Percentiles rank a stretch among this genome's conserved stretches.
Evolutionary conservation across 2,113 vertebrate genomes (phyloP).

Genomic region (Gorilla gorilla): DNA sequence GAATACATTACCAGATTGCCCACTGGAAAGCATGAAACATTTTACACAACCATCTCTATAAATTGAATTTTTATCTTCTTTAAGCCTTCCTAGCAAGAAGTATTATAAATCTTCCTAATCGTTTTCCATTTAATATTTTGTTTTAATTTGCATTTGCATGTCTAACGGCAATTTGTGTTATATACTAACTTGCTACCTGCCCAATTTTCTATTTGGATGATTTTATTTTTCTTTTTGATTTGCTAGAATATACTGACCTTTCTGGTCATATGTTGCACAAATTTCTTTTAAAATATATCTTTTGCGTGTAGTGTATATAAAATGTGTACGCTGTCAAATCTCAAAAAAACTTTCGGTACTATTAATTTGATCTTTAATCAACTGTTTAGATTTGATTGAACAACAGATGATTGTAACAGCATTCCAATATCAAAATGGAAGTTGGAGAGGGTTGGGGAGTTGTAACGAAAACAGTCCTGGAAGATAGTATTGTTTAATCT

Average conservation of each 20-base stretch:
- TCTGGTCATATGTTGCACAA: neutral
- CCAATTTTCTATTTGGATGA: neutral
- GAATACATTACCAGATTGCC: neutral
- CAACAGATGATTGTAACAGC: neutral
- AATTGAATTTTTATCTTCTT: neutral
- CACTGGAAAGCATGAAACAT: slow-evolving; percentile 13
- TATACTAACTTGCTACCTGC: neutral
- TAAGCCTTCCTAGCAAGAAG: neutral
- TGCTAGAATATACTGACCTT: neutral
- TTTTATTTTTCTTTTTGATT: neutral
- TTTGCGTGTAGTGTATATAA: neutral
- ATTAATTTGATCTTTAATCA: neutral
- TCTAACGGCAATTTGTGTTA: neutral
- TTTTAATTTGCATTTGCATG: slow-evolving; percentile 13
- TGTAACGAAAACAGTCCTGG: neutral
- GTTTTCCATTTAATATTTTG: neutral
- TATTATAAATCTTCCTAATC: neutral
- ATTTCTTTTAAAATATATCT: slow-evolving; percentile 28
- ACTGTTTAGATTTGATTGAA: neutral
- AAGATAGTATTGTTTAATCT: neutral
- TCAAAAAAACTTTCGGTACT: neutral
- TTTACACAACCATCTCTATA: neutral
- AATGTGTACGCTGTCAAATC: neutral
- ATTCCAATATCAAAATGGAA: slow-evolving; percentile 31
- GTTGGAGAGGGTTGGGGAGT: neutral